Evolutionary conservation across 2,797 vertebrate species (phyloP), one percentile per base, ranked within the genome.

Genomic region (Hafferia zeledoni): DNA sequence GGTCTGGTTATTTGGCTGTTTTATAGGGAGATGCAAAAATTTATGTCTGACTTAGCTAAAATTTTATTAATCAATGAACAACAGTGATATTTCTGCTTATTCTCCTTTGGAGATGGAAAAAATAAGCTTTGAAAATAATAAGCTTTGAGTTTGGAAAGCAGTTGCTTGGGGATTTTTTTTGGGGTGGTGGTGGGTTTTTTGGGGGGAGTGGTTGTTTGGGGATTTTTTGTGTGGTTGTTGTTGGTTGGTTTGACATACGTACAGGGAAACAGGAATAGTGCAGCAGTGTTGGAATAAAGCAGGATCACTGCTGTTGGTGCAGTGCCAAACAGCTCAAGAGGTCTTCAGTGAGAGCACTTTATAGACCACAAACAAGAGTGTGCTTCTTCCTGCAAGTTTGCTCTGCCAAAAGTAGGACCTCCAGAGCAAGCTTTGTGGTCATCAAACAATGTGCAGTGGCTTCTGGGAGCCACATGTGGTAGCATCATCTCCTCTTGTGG

Each of bases 181-280:
- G 27, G 8, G 5, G 1, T 1, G 5, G 6, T 3, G 17, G 19
- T 68, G 4, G 37, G 22, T 24, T 4, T 10, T 10, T 17, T 6
- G 13, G 7, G 16, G 9, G 2, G 15, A 3, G 39, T 39, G 39
- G 39, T 3, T 5, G n/a, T 10, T 39, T 39, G 39, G 30, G 10
- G 2, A 10, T 43, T 63, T 61, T 41, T 22, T 15, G 57, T 10
- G 17, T 22, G 30, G 18, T 22, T 31, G 8, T 52, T 49, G 12
- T 17, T 47, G 60, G 1, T 30, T 37, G 77, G 9, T 17, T 46
- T 65, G 17, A 46, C 1, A 2, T 46, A 68, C 5, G 2, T 43
- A 46, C 11, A 46, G 41, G 5, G 7, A 85, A 72, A 64, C 17
- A 43, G 19, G 10, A 70, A 10, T 6, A 33, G 10, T n/a, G 9